phyloP scores from a whole-genome alignment of 2,113 vertebrate genomes.

The Gadus chalcogrammus region DNA sequence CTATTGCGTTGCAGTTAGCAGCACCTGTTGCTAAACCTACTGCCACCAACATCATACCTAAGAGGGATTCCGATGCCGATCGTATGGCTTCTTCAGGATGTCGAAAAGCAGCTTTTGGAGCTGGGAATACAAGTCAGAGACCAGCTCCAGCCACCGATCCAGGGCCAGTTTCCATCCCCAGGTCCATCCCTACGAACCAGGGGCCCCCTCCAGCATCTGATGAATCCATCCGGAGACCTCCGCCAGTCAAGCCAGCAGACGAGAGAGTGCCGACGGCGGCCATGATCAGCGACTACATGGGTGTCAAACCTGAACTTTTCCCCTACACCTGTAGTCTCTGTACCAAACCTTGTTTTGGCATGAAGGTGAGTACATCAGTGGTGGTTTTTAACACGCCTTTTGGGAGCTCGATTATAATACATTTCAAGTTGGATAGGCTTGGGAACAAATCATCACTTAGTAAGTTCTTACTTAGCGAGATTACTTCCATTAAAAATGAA shows the following conservation, averaged over 20 bases:
- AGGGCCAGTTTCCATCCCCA: neutral
- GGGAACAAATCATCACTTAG: too few relatives aligned
- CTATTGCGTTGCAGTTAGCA: neutral
- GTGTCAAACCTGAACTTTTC: constrained; percentile 85
- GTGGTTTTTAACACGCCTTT: too few relatives aligned
- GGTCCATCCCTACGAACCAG: neutral
- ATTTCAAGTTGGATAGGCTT: too few relatives aligned
- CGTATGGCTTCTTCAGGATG: too few relatives aligned
- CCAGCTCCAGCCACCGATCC: neutral
- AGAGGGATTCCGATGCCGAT: neutral
- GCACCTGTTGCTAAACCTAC: neutral
- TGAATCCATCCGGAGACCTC: neutral
- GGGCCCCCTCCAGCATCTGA: neutral
- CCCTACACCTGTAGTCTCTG: constrained; percentile 97
- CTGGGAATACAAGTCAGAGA: too few relatives aligned
- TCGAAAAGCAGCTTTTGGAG: neutral
- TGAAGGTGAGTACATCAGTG: constrained; percentile 86
- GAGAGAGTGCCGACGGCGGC: constrained; percentile 68
- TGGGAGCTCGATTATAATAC: too few relatives aligned
- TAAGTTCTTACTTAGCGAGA: too few relatives aligned
- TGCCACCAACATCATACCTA: neutral
- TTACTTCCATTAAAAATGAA: too few relatives aligned
- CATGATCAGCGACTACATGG: constrained; percentile 95
- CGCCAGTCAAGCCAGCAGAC: neutral
- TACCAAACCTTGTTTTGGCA: constrained; percentile 87